A percentile compares a stretch with the other conserved stretches of the same genome.
phyloP scores from a whole-genome alignment of 2,113 vertebrate genomes.

The Asarcornis scutulata region DNA sequence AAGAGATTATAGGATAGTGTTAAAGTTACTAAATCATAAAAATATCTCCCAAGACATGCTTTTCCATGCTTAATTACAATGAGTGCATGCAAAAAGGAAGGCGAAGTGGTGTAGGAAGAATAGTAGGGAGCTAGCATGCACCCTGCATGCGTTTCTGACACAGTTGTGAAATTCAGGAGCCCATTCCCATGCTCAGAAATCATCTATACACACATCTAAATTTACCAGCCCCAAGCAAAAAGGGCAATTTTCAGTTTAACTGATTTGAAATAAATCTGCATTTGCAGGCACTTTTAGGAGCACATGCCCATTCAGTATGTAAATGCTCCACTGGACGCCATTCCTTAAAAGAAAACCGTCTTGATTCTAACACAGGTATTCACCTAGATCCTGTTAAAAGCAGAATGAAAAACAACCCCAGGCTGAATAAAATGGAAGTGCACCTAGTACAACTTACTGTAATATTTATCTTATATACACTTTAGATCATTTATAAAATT shows the following conservation, averaged over 20 bases:
- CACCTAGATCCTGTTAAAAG: not conserved
- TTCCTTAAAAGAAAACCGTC: not conserved
- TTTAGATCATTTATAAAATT: not conserved
- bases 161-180: not conserved
- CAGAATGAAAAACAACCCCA: not conserved
- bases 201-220: not conserved
- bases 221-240: not conserved
- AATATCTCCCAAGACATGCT: not conserved
- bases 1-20: not conserved
- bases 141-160: not conserved
- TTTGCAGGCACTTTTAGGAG: not conserved
- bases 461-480: not conserved
- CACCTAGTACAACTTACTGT: not conserved
- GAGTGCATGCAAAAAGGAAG: not conserved
- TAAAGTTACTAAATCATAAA: not conserved
- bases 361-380: not conserved
- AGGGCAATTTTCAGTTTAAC: not conserved
- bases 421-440: not conserved
- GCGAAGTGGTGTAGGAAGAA: not conserved
- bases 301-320: not conserved
- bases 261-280: not conserved
- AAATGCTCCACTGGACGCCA: not conserved
- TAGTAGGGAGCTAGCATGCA: not conserved
- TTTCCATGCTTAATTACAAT: not conserved
- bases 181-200: fast-evolving